phyloP scores from a whole-genome alignment of 2,888 invertebrate genomes.

The Caradrina kadenii region DNA sequence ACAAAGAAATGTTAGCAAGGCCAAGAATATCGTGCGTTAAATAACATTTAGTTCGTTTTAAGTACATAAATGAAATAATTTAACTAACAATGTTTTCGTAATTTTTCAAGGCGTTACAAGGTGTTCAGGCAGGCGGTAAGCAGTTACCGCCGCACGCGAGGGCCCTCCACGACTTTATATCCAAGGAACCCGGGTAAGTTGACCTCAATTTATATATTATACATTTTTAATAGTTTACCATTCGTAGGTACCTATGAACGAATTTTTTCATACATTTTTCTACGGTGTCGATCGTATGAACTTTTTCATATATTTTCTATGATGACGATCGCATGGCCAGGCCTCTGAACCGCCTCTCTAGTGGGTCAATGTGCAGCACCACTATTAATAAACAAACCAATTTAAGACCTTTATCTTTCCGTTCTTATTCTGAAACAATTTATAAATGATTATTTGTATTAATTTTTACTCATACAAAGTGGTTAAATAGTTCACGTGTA shows the following conservation, averaged over 20 bases:
- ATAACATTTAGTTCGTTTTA: conserved; percentile 5
- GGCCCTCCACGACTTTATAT: conserved; percentile 96
- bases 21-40: neutral
- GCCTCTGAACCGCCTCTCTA: too few species aligned
- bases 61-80: neutral
- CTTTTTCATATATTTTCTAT: too few species aligned
- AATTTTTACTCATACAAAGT: conserved; percentile 22
- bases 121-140: conserved; percentile 84
- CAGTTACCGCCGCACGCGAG: conserved; percentile 96
- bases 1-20: neutral
- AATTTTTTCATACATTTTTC: too few species aligned
- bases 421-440: too few species aligned
- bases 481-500: conserved; percentile 6
- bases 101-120: conserved; percentile 70
- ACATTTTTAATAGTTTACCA: neutral
- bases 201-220: conserved; percentile 16
- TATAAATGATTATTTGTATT: neutral
- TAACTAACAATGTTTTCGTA: conserved; percentile 22
- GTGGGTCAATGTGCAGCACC: too few species aligned
- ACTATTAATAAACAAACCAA: too few species aligned
- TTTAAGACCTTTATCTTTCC: too few species aligned
- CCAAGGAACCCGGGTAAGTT: conserved; percentile 94
- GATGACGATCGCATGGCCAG: too few species aligned
- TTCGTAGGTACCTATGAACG: neutral
- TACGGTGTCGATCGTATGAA: too few species aligned